Evolutionary conservation across 2,797 vertebrate species (phyloP).

Genomic region (Prionace glauca): DNA sequence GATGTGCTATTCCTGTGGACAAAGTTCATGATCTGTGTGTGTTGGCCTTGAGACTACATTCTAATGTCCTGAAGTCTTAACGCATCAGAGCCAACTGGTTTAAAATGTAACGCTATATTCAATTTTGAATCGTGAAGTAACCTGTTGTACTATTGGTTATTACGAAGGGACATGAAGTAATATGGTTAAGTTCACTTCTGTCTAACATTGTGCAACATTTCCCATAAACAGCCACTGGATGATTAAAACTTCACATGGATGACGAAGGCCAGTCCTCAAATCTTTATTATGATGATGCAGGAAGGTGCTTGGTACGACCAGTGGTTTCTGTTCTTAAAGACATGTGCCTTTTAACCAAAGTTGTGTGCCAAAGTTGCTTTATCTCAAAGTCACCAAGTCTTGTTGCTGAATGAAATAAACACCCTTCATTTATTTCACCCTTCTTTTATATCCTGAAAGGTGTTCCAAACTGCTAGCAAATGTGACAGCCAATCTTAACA

Average conservation of each 20-base stretch:
- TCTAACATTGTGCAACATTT: slow-evolving; percentile 9
- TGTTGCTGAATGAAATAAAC: background rate
- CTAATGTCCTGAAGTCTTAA: slow-evolving; percentile 32
- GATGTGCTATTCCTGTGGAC: slow-evolving; percentile 21
- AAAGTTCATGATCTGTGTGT: slow-evolving; percentile 34
- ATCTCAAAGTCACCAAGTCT: background rate
- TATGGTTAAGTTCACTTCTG: background rate
- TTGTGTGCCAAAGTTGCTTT: background rate
- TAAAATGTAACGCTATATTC: slow-evolving; percentile 19
- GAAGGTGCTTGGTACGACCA: background rate
- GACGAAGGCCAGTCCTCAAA: no score
- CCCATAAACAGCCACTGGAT: background rate
- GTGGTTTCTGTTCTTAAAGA: background rate
- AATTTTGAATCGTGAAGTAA: background rate
- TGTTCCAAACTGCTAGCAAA: background rate
- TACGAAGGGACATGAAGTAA: slow-evolving; percentile 1
- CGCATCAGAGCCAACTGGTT: slow-evolving; percentile 30
- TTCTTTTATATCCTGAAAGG: background rate
- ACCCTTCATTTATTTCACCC: background rate
- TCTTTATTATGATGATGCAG: background rate
- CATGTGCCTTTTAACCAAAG: background rate
- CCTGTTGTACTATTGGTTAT: background rate
- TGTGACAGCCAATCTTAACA: background rate
- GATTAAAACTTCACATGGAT: background rate
- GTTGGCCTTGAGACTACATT: slow-evolving; percentile 29